These are phyloP conservation scores for Pollenia amentaria DNA, from an alignment of 2,888 invertebrate genomes.

Conservation along the genomic window DNA sequence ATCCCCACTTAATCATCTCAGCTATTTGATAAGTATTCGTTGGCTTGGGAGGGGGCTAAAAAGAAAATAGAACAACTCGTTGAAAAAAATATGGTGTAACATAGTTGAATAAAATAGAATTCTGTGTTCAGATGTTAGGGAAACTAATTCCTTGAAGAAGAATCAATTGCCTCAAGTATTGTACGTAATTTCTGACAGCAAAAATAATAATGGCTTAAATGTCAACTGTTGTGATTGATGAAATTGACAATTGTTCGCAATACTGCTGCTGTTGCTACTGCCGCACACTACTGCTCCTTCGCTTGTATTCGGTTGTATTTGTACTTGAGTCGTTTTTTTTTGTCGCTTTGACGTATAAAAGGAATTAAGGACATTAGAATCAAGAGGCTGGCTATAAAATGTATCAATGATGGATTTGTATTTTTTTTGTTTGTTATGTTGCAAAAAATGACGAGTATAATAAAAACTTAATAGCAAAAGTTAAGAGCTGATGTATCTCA, in stretches of 20 bases:
- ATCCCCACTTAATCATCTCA: slow-evolving; percentile 19
- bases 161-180: slow-evolving; percentile 73
- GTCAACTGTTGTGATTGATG: slow-evolving; percentile 76
- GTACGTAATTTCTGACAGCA: slow-evolving; percentile 73
- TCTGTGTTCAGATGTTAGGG: slow-evolving; percentile 24
- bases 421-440: slow-evolving; percentile 21
- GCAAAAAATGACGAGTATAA: slow-evolving; percentile 28
- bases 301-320: neutral
- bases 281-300: neutral
- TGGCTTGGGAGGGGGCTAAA: neutral
- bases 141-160: slow-evolving; percentile 20
- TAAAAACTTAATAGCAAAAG: slow-evolving; percentile 65
- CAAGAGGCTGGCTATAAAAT: slow-evolving; percentile 63
- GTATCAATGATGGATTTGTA: slow-evolving; percentile 65
- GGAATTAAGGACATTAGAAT: slow-evolving; percentile 64
- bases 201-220: slow-evolving; percentile 76
- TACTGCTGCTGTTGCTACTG: neutral
- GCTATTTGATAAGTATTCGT: slow-evolving; percentile 8
- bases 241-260: slow-evolving; percentile 75
- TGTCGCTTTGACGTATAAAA: slow-evolving; percentile 45
- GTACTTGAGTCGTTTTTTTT: neutral
- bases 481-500: slow-evolving; percentile 48
- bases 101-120: neutral
- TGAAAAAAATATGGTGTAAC: neutral
- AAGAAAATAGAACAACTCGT: neutral